A percentile compares a stretch with the other conserved stretches of the same genome.
Conservation (phyloP, 1,140 invertebrate species). For the Euglossa dilemma region DNA sequence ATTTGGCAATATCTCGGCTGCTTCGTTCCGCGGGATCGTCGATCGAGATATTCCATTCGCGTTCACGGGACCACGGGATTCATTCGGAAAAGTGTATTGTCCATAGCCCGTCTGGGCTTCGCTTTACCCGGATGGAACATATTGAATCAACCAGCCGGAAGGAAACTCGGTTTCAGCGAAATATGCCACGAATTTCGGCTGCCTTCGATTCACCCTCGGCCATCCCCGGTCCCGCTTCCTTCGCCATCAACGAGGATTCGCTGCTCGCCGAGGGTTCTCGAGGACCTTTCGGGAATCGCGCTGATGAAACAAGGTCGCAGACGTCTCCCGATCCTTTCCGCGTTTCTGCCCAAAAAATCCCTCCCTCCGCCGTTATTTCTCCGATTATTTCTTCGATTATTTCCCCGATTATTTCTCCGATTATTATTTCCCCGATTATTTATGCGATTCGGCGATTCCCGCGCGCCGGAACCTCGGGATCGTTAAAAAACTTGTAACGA, state of each 20-base stretch:
- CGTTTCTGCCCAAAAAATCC: slow-evolving; percentile 18
- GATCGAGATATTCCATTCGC: slow-evolving; percentile 18
- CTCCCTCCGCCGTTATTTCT: too few species aligned
- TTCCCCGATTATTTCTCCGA: too few species aligned
- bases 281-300: slow-evolving; percentile 1
- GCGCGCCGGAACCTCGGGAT: neutral
- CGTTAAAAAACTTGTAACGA: slow-evolving; percentile 26
- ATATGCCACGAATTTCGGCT: slow-evolving; percentile 60
- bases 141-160: slow-evolving; percentile 61
- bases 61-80: neutral
- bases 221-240: neutral
- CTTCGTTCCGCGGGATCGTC: neutral
- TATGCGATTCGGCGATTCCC: neutral
- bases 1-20: neutral
- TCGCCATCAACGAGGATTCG: slow-evolving; percentile 46
- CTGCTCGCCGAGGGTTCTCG: slow-evolving; percentile 41
- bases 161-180: slow-evolving; percentile 41
- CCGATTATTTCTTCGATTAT: too few species aligned
- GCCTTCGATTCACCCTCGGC: slow-evolving; percentile 17
- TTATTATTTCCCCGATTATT: neutral
- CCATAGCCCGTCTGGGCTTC: slow-evolving; percentile 23
- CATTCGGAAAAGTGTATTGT: slow-evolving; percentile 42
- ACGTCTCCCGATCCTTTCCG: neutral
- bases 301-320: slow-evolving; percentile 25
- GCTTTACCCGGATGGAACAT: slow-evolving; percentile 55